These are phyloP conservation scores for Sinella curviseta DNA, from an alignment of 1,140 invertebrate species.

Conservation along the genomic window DNA sequence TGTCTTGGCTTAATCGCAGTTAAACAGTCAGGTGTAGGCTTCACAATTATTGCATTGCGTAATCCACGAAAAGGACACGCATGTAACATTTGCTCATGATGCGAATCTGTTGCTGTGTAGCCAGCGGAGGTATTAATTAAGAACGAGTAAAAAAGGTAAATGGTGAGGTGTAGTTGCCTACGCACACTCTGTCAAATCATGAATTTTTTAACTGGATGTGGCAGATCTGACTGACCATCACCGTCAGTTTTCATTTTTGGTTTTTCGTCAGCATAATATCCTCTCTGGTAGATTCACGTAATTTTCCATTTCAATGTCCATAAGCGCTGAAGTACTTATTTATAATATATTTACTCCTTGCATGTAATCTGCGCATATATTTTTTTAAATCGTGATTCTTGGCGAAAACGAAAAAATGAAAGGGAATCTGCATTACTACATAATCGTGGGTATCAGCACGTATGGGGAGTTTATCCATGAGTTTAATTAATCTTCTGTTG, in stretches of 20 bases:
- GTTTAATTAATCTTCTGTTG: not conserved
- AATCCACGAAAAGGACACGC: not conserved
- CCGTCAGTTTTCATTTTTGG: not conserved
- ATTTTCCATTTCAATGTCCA: not conserved
- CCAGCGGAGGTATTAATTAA: conserved; percentile 10
- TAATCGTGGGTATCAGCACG: not conserved
- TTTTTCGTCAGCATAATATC: not conserved
- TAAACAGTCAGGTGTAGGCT: not conserved
- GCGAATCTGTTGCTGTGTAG: not conserved
- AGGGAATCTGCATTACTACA: not conserved
- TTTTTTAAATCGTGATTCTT: not conserved
- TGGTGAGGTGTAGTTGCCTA: not conserved
- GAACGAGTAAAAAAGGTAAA: not conserved
- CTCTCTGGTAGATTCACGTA: too few species aligned
- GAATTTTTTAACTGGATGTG: not conserved
- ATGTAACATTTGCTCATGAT: not conserved
- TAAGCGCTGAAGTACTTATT: too few species aligned
- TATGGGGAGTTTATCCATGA: not conserved
- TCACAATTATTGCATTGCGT: not conserved
- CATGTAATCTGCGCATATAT: not conserved
- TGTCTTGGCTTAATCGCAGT: not conserved
- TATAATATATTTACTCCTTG: not conserved
- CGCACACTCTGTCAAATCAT: not conserved
- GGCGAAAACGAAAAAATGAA: not conserved
- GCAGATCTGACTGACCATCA: not conserved